phyloP scores from a whole-genome alignment of 1,140 invertebrate species.

The Drosophila repletoides region DNA sequence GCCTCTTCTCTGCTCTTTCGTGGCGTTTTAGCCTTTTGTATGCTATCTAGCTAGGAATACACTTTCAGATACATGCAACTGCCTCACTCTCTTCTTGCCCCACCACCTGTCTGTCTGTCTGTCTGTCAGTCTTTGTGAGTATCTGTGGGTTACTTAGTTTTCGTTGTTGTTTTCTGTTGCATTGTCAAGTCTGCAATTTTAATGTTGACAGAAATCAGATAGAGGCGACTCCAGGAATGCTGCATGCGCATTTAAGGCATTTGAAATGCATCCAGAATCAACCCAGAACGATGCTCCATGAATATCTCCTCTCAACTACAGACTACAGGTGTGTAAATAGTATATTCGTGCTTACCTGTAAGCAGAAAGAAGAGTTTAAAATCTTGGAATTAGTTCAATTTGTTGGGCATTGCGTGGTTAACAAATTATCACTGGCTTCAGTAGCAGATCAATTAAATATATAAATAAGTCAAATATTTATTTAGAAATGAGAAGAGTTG shows the following conservation, averaged over 20 bases:
- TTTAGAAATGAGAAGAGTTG: too few relatives aligned
- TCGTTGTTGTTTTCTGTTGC: slow-evolving; percentile 25
- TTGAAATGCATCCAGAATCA: slow-evolving; percentile 59
- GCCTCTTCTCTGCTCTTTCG: slow-evolving; percentile 25
- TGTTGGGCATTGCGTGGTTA: slow-evolving; percentile 29
- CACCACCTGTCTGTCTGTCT: neutral
- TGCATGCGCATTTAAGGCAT: slow-evolving; percentile 78
- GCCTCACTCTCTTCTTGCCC: neutral
- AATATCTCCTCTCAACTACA: too few relatives aligned
- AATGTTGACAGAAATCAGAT: slow-evolving; percentile 81
- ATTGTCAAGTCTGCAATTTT: slow-evolving; percentile 80
- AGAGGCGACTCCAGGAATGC: slow-evolving; percentile 73
- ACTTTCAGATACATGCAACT: slow-evolving; percentile 58
- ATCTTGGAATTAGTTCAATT: slow-evolving; percentile 66
- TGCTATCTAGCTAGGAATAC: slow-evolving; percentile 71
- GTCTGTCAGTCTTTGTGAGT: slow-evolving; percentile 54
- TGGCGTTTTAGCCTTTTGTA: slow-evolving; percentile 71
- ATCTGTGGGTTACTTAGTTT: slow-evolving; percentile 72
- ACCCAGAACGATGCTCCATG: neutral
- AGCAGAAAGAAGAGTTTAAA: slow-evolving; percentile 44
- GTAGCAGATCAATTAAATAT: neutral
- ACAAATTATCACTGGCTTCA: slow-evolving; percentile 29
- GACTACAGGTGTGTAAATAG: slow-evolving; percentile 32
- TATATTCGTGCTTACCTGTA: slow-evolving; percentile 70
- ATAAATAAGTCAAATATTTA: neutral